Base-by-base conservation (phyloP, 1,140 invertebrate species). In the Cydia pomonella region DNA sequence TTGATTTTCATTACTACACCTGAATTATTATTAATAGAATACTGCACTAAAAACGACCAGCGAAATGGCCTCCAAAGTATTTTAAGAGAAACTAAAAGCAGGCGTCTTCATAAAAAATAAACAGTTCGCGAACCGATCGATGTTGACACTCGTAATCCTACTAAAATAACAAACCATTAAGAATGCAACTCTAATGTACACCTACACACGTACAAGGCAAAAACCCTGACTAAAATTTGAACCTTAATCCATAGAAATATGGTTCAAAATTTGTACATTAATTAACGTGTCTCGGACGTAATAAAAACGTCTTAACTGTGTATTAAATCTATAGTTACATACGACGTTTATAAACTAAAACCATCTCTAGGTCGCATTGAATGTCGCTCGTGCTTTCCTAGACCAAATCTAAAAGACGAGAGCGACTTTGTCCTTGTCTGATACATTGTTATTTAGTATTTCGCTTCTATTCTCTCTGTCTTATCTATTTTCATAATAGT, bases 131-230 rank as follows among this genome's bases (percentile, higher is more conserved):
- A 9, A 23, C 9, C 53, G 9, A 59, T 59, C 18, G 53, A 59
- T 59, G 50, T 59, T 23, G 21, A 2, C n/a, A 23, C 18, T 59
- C 53, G 18, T 23, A 53, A 53, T 59, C 53, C 53, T 1, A 59
- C 53, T 59, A 59, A 59, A 59, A 59, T 59, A 59, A 59, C 53
- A 59, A 59, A 59, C 21, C 21, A 59, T 59, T 23, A 59, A 50
- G 47, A 50, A 59, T 59, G 53, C 53, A 59, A 7, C 21, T 59
- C 53, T 59, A 59, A 59, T 59, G 0, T 23, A 59, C 53, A 23
- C 53, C 53, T 59, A 59, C 53, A 59, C 21, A 12, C 7, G n/a
- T n/a, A n/a, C 10, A 59, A 23, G 41, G 12, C 41, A 16, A 12
- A 44, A 44, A 44, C 12, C 2, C 21, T 23, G 21, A n/a, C 3